Conservation (phyloP, 2,888 invertebrate species). For the Melanchra persicariae region DNA sequence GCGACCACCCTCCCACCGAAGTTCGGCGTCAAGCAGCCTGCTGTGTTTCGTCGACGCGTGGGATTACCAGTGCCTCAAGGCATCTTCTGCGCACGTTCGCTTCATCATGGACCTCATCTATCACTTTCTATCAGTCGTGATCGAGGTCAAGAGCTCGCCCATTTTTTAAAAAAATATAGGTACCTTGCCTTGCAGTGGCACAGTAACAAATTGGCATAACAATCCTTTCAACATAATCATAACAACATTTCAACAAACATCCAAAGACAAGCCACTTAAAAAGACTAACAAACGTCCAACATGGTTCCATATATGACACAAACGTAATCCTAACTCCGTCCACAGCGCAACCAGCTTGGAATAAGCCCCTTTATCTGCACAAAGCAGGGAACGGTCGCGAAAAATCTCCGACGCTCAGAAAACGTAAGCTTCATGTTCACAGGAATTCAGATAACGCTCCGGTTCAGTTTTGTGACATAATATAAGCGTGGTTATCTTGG, state of each 20-base stretch:
- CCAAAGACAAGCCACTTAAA: constrained; percentile 14
- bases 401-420: constrained; percentile 53
- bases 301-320: constrained; percentile 15
- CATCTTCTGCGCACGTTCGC: no score
- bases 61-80: no score
- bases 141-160: no score
- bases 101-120: no score
- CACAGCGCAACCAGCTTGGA: constrained; percentile 22
- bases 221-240: not conserved
- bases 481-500: constrained; percentile 26
- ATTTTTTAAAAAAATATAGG: no score
- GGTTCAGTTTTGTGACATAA: constrained; percentile 15
- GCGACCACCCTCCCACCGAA: no score
- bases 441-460: constrained; percentile 33
- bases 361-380: constrained; percentile 57
- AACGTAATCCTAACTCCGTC: constrained; percentile 31
- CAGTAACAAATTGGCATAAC: not conserved
- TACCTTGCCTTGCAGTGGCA: not conserved
- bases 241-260: not conserved
- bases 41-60: no score
- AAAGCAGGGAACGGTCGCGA: constrained; percentile 42
- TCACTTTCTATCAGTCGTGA: no score
- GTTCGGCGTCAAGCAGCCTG: no score
- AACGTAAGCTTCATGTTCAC: constrained; percentile 37
- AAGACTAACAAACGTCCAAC: constrained; percentile 23